Conservation (phyloP, 2,797 vertebrate genomes). For the Prunella strophiata region DNA sequence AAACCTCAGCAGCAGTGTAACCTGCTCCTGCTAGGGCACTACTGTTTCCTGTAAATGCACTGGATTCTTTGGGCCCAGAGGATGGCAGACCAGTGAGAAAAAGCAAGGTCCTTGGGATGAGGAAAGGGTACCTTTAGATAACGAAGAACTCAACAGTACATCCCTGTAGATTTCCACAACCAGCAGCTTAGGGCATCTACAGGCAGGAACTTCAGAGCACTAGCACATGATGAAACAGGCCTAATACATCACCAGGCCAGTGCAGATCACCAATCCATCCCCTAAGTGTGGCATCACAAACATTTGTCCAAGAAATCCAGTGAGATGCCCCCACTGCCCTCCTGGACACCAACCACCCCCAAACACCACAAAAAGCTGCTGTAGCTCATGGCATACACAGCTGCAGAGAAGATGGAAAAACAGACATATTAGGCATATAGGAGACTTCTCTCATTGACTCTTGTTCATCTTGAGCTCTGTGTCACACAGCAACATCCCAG, state of each 20-base stretch:
- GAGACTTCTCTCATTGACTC: neutral
- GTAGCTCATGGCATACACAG: neutral
- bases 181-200: neutral
- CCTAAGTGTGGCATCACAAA: neutral
- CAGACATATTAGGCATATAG: rapidly evolving
- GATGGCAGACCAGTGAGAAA: neutral
- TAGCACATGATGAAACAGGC: neutral
- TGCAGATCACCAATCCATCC: neutral
- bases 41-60: neutral
- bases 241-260: neutral
- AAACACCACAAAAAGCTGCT: neutral
- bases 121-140: neutral
- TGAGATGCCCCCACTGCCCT: rapidly evolving
- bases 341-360: neutral
- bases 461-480: neutral
- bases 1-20: neutral
- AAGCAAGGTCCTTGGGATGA: neutral
- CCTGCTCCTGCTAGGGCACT: neutral
- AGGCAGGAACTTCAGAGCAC: neutral
- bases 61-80: neutral
- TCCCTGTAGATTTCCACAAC: neutral
- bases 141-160: neutral
- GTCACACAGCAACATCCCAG: neutral
- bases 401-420: neutral
- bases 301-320: neutral